Conservation (phyloP, 2,797 vertebrate species). For the Gallinago solitaria region DNA sequence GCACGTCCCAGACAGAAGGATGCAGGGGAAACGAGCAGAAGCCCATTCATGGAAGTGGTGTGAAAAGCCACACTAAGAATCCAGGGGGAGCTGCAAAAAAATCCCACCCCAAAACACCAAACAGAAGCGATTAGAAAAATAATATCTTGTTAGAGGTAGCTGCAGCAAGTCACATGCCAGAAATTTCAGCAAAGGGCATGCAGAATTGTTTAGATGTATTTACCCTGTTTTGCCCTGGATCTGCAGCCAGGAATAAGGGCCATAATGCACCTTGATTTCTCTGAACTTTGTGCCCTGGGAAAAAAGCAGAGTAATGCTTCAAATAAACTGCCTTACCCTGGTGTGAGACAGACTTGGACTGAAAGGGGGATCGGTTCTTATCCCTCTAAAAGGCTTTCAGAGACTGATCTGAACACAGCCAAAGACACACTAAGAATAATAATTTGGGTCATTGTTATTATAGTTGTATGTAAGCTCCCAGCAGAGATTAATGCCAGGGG, state of each 20-base stretch:
- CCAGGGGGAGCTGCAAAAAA: not conserved
- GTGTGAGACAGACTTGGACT: not conserved
- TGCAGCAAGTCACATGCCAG: not conserved
- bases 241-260: not conserved
- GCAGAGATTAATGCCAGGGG: not conserved
- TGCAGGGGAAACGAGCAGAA: accelerated
- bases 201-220: not conserved
- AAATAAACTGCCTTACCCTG: not conserved
- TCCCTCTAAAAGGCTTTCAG: not conserved
- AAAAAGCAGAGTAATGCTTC: not conserved
- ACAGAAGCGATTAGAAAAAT: not conserved
- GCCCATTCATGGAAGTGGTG: accelerated
- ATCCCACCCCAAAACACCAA: not conserved
- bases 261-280: not conserved
- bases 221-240: not conserved
- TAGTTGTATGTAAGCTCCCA: not conserved
- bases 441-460: not conserved
- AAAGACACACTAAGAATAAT: not conserved
- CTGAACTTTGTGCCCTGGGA: not conserved
- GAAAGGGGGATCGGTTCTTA: not conserved
- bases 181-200: not conserved
- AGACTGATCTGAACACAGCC: not conserved
- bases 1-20: accelerated
- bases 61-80: not conserved
- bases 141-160: not conserved